A percentile compares a stretch with the other conserved stretches of the same genome.
These are phyloP conservation scores for Iselma pallidipennis DNA, from an alignment of 2,888 invertebrate species.

Conservation along the genomic window DNA sequence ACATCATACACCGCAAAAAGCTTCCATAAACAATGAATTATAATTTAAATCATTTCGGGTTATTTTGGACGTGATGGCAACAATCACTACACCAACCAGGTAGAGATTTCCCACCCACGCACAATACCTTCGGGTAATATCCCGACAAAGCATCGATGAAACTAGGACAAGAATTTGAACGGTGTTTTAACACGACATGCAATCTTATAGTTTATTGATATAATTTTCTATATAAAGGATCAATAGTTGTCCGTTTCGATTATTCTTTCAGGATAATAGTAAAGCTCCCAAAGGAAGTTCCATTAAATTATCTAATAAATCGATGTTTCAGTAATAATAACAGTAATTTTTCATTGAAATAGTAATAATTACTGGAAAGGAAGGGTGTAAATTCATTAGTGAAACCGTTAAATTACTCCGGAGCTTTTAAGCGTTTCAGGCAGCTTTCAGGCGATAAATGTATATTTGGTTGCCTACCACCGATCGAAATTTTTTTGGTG, in stretches of 20 bases:
- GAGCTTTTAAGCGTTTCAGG: not conserved
- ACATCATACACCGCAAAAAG: constrained; percentile 16
- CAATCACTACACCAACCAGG: constrained; percentile 3
- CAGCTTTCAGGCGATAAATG: not conserved
- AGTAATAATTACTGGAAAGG: too few species aligned
- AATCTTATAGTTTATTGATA: not conserved
- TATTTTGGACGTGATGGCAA: too few species aligned
- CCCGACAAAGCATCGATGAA: constrained; percentile 24
- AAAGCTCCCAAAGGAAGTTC: not conserved
- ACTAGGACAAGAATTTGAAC: constrained; percentile 16
- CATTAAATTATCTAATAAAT: not conserved
- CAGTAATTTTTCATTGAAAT: too few species aligned
- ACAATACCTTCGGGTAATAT: constrained; percentile 10
- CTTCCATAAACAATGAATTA: too few species aligned
- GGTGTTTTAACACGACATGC: constrained; percentile 13
- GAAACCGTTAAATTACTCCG: not conserved
- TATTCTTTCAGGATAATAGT: too few species aligned
- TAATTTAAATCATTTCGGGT: too few species aligned
- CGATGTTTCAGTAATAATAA: too few species aligned
- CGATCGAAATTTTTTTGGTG: too few species aligned
- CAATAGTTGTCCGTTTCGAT: not conserved
- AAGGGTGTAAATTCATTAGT: too few species aligned
- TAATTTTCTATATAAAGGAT: not conserved
- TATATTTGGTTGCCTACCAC: not conserved
- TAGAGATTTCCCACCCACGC: constrained; percentile 21